Base-by-base conservation (phyloP, 2,113 vertebrate genomes). In the Porphyrio hochstetteri region DNA sequence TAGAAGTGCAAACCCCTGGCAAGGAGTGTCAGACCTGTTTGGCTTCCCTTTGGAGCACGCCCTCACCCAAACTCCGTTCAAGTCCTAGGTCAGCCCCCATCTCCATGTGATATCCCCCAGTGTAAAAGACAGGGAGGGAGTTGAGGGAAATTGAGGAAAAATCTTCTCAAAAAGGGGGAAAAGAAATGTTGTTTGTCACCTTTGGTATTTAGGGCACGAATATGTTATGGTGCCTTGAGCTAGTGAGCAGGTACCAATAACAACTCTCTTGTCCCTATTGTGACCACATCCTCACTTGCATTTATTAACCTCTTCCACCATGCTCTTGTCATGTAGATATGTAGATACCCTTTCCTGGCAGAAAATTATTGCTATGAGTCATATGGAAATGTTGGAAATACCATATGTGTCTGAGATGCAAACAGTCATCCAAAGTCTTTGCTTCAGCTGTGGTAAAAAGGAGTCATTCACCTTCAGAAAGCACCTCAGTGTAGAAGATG, bases 211-310 rank as follows among this genome's bases (percentile, higher is more conserved):
- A 61, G 18, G 7, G 71, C 42, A 35, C n/a, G 38, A 55, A 44
- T 1, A 0, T 2, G 5, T 46, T 50, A 46, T 9, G 42, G 42
- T 53, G 11, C 7, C 16, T 65, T 77, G 29, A 11, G 16, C 16
- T 64, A 57, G 20, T 11, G 40, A 81, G 15, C 33, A 59, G 7
- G 5, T 52, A 70, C 23, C 14, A 35, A 35, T 1, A 5, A 40
- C 20, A 1, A 3, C 74, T 61, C 5, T 55, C 13, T 31, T 69
- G 21, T 57, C 15, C 20, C 6, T 64, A 2, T 25, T 28, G 24
- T 9, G 20, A 52, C 44, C 33, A 38, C 36, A 18, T 57, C 14
- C 33, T 85, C 42, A 14, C 5, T 57, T 42, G 9, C 13, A 46
- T 16, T 70, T 71, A 40, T 28, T 42, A 27, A 19, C 21, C 9